Evolutionary conservation across 1,140 invertebrate genomes (phyloP), one percentile per base, ranked within the genome.

Genomic region (Brachionus asplanchnoidis): DNA sequence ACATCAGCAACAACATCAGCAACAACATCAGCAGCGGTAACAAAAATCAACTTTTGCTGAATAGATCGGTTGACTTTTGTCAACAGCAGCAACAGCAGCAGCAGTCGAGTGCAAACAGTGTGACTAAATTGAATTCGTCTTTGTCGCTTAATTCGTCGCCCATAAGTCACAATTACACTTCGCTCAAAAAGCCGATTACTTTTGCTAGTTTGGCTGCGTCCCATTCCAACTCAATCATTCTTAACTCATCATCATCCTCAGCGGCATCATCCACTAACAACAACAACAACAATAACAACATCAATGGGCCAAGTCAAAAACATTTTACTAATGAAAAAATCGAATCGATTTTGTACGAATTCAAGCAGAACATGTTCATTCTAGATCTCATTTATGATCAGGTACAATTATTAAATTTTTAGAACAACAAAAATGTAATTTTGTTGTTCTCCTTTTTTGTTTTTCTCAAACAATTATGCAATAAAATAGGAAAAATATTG

Each of bases 281-380:
- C 70, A 20, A 9, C 46, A 46, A 53, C 17, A 44, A 17, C 12
- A 28, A 20, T 40, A 73, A 26, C 14, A 9, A 1, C 32, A 28
- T 42, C 2, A 75, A 26, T 75, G 32, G 5, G 32, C 23, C 70
- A 17, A 36, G 12, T 26, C 20, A 66, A n/a, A 70, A 70, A 36
- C 2, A 40, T 11, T 46, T 65, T 42, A 36, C 53, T 26, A 28
- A 3, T 5, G 79, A 82, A 32, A 82, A 82, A 82, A 65, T 82
- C 0, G 79, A 82, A 11, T 68, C 65, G 7, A 82, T 82, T 82
- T 68, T 82, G 9, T 44, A 82, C 53, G 79, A 82, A 68, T 82
- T 82, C 23, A 82, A 82, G 60, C 53, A 82, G 40, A 82, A 82
- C 28, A 82, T 82, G 53, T 42, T 82, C 8, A 82, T 82, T 28